phyloP scores from a whole-genome alignment of 2,113 vertebrate species.

The Hippopotamus amphibius region DNA sequence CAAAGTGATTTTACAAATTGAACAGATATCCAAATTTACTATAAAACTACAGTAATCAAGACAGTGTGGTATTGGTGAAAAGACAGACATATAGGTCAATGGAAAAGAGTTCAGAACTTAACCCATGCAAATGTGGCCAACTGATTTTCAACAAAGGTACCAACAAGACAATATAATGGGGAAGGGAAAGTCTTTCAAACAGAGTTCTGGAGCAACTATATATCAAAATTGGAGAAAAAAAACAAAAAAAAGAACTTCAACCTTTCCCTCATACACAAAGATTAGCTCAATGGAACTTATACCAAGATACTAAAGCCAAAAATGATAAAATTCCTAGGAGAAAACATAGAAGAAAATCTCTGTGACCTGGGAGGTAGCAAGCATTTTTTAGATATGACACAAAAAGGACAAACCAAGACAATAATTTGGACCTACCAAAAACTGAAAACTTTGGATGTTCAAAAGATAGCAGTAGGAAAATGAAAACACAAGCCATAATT shows the following conservation, averaged over 20 bases:
- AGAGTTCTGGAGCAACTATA: background rate
- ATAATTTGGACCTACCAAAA: slow-evolving; percentile 15
- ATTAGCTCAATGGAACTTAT: background rate
- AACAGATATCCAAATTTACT: background rate
- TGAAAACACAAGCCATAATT: background rate
- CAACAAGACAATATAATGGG: background rate
- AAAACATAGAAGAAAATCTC: background rate
- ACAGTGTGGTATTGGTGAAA: background rate
- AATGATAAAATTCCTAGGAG: background rate
- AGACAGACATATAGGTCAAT: background rate
- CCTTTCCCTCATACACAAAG: background rate
- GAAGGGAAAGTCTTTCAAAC: background rate
- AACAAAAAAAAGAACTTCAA: background rate
- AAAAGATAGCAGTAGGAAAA: slow-evolving; percentile 18
- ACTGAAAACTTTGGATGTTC: background rate
- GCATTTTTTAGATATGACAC: background rate
- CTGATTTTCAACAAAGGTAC: background rate
- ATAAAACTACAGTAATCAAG: background rate
- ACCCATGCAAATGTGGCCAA: background rate
- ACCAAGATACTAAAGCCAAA: background rate
- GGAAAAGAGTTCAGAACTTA: background rate
- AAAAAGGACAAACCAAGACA: background rate
- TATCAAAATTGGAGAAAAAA: background rate
- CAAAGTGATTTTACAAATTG: slow-evolving; percentile 5
- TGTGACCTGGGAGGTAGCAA: background rate